These are phyloP conservation scores for Aratinga solstitialis DNA, from an alignment of 2,797 vertebrate genomes.

Conservation along the genomic window DNA sequence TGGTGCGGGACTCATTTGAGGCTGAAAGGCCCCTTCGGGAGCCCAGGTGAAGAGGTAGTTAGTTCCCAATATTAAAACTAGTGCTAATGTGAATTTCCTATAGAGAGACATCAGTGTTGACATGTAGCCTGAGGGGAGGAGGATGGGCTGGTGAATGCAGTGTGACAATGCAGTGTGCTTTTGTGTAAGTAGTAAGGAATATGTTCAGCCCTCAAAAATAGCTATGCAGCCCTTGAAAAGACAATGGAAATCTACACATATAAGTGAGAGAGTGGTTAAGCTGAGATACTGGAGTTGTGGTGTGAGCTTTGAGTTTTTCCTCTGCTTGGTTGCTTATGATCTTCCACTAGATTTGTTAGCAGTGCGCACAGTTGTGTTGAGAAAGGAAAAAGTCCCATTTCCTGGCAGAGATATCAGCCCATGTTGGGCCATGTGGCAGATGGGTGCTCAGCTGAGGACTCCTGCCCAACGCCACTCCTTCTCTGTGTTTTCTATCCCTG, in stretches of 20 bases:
- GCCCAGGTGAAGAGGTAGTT: background rate
- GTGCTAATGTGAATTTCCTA: background rate
- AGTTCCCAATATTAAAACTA: background rate
- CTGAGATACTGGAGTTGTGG: background rate
- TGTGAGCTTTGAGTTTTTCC: background rate
- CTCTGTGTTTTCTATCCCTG: background rate
- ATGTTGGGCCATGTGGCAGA: background rate
- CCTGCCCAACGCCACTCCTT: background rate
- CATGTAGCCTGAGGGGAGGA: background rate
- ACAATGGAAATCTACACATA: background rate
- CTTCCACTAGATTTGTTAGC: background rate
- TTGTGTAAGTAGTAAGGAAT: background rate
- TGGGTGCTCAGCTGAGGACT: background rate
- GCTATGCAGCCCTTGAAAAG: background rate
- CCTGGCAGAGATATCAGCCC: background rate
- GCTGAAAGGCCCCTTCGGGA: background rate
- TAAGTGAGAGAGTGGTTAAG: background rate
- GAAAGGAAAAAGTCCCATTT: background rate
- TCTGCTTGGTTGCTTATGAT: background rate
- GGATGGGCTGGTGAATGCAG: background rate
- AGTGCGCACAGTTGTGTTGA: accelerated
- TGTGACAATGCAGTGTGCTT: background rate
- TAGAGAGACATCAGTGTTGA: background rate
- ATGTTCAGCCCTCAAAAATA: background rate
- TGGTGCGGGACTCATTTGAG: accelerated